A percentile compares a stretch with the other conserved stretches of the same genome.
These are phyloP conservation scores for Drosophila insularis DNA, from an alignment of 1,140 invertebrate species.

Conservation along the genomic window DNA sequence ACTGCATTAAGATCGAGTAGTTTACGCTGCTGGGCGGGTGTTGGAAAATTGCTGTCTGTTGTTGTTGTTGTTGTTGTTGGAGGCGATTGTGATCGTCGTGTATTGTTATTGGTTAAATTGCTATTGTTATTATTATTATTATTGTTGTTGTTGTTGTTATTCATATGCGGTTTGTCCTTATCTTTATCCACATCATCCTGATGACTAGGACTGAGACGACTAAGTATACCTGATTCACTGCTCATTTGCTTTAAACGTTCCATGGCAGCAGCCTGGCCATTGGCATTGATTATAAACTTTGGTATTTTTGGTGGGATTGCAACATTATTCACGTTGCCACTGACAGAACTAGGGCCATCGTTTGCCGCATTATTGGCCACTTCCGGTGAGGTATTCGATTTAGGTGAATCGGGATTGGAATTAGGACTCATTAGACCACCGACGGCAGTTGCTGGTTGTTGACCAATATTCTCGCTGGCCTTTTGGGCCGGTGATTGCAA, in stretches of 20 bases:
- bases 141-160: conserved; percentile 51
- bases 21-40: conserved; percentile 65
- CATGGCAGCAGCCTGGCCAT: conserved; percentile 43
- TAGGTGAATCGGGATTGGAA: conserved; percentile 78
- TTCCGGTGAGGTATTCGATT: conserved; percentile 74
- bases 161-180: conserved; percentile 54
- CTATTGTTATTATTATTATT: conserved; percentile 50
- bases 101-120: conserved; percentile 7
- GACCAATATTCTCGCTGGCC: conserved; percentile 54
- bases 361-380: conserved; percentile 32
- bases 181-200: conserved; percentile 44
- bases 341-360: conserved; percentile 18
- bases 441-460: conserved; percentile 55
- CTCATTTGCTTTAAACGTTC: conserved; percentile 81
- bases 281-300: conserved; percentile 72
- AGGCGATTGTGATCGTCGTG: conserved; percentile 51
- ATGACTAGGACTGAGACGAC: conserved; percentile 63
- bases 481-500: conserved; percentile 78
- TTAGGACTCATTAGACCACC: conserved; percentile 76
- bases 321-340: neutral
- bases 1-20: conserved; percentile 59
- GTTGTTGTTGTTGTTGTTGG: conserved; percentile 30
- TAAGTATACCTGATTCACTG: conserved; percentile 64
- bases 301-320: conserved; percentile 59
- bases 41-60: conserved; percentile 32